Base-by-base conservation (phyloP, 2,113 vertebrate genomes). In the Australoheros scitulus region DNA sequence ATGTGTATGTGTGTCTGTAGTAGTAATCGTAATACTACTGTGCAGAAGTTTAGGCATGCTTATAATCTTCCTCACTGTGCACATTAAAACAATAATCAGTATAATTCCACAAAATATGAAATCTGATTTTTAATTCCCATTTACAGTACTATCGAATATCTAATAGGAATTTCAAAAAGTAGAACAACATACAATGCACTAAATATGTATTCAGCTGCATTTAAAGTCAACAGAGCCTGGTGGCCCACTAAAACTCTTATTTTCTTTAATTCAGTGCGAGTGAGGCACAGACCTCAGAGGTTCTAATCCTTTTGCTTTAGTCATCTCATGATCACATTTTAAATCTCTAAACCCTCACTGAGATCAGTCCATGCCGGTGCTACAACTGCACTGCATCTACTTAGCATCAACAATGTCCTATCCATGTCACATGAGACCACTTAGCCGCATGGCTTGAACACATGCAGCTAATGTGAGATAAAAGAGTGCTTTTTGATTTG, bases 241-340 rank as follows among this genome's bases (percentile, higher is more conserved):
- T 88, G 80, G 88, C 85, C 78, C 26, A 60, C 77, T 91, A 93
- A 94, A 92, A 36, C 91, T 87, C 70, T 80, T 22, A 81, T 85
- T 92, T 91, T 78, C 81, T 88, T 74, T 85, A 89, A 93, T 89
- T 92, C 87, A 72, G 74, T 74, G 65, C 18, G 29, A 86, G 84
- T 29, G 81, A 77, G 81, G 60, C 84, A 79, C 86, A 85, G 89
- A 89, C 86, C 92, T 91, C 82, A 26, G 79, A 88, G 87, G 81
- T 88, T 87, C 88, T 93, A 93, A 94, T 94, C 91, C 89, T 79
- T 59, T 55, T 58, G 91, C 81, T 65, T 86, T 68, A 94, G 87
- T 90, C 91, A 91, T 90, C 91, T 90, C 93, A 93, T 94, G 93
- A 94, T 91, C 89, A 86, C 80, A 47, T 60, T 89, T 70, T 90